Evolutionary conservation across 2,113 vertebrate species (phyloP), one percentile per base, ranked within the genome.

Genomic region (Sylvilagus bachmani): DNA sequence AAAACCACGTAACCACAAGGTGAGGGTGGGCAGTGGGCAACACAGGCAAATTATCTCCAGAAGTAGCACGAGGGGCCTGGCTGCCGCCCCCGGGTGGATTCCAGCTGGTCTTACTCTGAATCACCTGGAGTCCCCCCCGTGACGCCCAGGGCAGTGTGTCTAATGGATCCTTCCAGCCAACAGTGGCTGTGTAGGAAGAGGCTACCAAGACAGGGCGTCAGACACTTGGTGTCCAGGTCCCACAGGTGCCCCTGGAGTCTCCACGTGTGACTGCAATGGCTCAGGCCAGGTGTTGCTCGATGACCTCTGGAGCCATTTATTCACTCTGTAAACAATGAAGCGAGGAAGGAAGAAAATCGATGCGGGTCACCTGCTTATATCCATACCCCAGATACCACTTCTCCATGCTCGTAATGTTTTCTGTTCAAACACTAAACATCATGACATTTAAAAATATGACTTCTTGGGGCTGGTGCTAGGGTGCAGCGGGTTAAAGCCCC

Each of bases 361-460:
- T n/a, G 11, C 33, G 31, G 14, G 13, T 51, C 12, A 55, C 62
- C 58, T 24, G 21, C 22, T 61, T 36, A 49, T 66, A 31, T 29
- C 33, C 33, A 33, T 25, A 36, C 51, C 55, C 13, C 24, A 64
- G 38, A 73, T 36, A 29, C 21, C 38, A 53, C 80, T 58, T 14
- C 10, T 22, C 14, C 31, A 51, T 88, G 78, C 75, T 97, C 79
- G 61, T 87, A 93, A 84, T 93, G 89, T 91, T 97, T 92, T 79
- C 86, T 97, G 29, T 87, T 97, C 96, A 92, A 97, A 96, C 70
- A 97, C 96, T 77, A 98, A 93, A 84, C 10, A 25, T 86, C 89
- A n/a, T 77, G 64, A 94, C 86, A 90, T 97, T 97, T 95, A 62
- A 58, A 62, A 25, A 58, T 44, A 44, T 44, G 44, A 44, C 44